These are phyloP conservation scores for Brachyistius frenatus DNA, from an alignment of 2,113 vertebrate genomes.

Conservation along the genomic window DNA sequence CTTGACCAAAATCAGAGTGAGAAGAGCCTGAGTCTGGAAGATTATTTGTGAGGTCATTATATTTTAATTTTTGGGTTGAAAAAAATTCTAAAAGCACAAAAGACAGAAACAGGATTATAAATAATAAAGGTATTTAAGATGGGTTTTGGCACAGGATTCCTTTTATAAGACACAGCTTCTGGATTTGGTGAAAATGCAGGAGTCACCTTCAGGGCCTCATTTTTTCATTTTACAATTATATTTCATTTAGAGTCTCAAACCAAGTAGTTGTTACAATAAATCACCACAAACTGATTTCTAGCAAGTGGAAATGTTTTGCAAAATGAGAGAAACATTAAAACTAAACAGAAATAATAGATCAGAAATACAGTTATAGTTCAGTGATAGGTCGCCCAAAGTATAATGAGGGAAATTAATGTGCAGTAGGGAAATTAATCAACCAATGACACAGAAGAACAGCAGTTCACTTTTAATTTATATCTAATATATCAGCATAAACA, in stretches of 20 bases:
- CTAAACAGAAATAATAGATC: neutral
- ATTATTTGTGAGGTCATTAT: neutral
- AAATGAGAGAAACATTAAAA: neutral
- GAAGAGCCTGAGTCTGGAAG: neutral
- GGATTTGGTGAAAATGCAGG: neutral
- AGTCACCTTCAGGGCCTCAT: neutral
- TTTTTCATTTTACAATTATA: neutral
- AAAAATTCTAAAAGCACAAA: constrained; percentile 17
- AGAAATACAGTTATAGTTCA: neutral
- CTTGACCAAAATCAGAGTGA: neutral
- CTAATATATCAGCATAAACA: neutral
- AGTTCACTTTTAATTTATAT: neutral
- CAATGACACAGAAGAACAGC: neutral
- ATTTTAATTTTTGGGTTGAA: constrained; percentile 16
- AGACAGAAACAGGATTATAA: constrained; percentile 16
- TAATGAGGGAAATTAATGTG: too few relatives aligned
- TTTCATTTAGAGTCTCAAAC: neutral
- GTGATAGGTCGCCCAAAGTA: neutral
- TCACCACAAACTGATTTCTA: neutral
- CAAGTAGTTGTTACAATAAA: neutral
- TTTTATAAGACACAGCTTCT: too few relatives aligned
- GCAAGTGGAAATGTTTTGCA: neutral
- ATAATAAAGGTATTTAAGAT: neutral
- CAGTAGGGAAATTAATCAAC: too few relatives aligned
- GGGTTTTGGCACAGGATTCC: neutral